A percentile compares a stretch with the other conserved stretches of the same genome.
phyloP scores from a whole-genome alignment of 2,888 invertebrate genomes.

The Drosophila paucipuncta region DNA sequence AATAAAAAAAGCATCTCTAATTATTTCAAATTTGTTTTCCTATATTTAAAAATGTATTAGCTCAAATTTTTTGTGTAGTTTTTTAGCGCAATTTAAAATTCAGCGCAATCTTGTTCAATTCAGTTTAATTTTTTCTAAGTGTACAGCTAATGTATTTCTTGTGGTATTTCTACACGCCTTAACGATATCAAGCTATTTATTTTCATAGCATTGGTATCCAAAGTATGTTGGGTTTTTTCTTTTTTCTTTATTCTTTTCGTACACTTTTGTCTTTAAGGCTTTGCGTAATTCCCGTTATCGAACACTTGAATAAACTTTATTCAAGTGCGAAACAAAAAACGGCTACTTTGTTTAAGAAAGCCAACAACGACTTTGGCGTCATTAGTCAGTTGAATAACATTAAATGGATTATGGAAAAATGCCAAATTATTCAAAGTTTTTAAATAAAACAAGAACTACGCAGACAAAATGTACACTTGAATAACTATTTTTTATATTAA shows the following conservation, averaged over 20 bases:
- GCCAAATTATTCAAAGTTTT: background rate
- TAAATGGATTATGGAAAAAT: slow-evolving; percentile 7
- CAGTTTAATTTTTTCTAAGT: background rate
- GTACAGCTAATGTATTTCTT: background rate
- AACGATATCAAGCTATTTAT: background rate
- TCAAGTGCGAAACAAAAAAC: slow-evolving; percentile 7
- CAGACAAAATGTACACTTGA: background rate
- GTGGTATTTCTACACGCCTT: background rate
- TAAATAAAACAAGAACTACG: background rate
- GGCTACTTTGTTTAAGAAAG: slow-evolving; percentile 17
- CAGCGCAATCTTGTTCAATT: background rate
- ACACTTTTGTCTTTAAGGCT: background rate
- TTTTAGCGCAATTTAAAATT: background rate
- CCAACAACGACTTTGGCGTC: background rate
- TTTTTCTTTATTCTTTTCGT: background rate
- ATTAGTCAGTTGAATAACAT: slow-evolving; percentile 6
- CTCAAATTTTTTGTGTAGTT: background rate
- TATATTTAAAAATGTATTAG: too few species aligned
- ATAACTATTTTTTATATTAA: background rate
- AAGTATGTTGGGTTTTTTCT: background rate
- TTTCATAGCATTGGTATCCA: background rate
- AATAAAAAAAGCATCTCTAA: too few species aligned
- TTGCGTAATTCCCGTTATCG: background rate
- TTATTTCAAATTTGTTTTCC: too few species aligned
- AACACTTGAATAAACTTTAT: slow-evolving; percentile 40